phyloP scores from a whole-genome alignment of 92 coral and sea anemone genomes.

The Siderastrea siderea region DNA sequence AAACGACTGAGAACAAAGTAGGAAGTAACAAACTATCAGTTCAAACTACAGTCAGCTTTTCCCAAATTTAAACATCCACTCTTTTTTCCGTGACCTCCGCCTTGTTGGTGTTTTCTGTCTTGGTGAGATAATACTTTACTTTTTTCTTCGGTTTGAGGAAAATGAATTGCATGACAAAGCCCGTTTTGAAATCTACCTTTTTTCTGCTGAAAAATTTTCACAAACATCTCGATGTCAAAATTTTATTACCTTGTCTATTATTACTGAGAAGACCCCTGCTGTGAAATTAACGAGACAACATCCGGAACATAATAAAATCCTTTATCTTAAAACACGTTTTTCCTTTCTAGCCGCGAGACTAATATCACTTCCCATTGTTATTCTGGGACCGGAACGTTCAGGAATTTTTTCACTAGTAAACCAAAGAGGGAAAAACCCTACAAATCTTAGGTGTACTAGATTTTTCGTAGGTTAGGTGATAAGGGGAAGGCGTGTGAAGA shows the following conservation, averaged over 20 bases:
- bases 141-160: not conserved
- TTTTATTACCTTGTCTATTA: not conserved
- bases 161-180: not conserved
- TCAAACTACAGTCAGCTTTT: no score
- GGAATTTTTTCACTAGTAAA: not conserved
- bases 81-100: not conserved
- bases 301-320: constrained; percentile 12
- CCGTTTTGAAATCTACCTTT: not conserved
- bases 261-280: constrained; percentile 19
- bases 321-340: constrained; percentile 1
- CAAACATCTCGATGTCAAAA: not conserved
- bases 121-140: not conserved
- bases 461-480: not conserved
- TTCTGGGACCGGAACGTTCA: constrained; percentile 1
- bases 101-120: no score
- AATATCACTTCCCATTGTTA: not conserved
- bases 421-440: no score
- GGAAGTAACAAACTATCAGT: no score
- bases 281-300: constrained; percentile 14
- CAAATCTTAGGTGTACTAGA: not conserved
- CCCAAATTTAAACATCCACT: not conserved
- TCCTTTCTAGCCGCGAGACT: not conserved
- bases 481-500: constrained; percentile 4
- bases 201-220: not conserved
- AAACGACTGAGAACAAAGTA: no score